Evolutionary conservation across 2,113 vertebrate species (phyloP), one percentile per base, ranked within the genome.

Genomic region (Leptobrachium ailaonicum): DNA sequence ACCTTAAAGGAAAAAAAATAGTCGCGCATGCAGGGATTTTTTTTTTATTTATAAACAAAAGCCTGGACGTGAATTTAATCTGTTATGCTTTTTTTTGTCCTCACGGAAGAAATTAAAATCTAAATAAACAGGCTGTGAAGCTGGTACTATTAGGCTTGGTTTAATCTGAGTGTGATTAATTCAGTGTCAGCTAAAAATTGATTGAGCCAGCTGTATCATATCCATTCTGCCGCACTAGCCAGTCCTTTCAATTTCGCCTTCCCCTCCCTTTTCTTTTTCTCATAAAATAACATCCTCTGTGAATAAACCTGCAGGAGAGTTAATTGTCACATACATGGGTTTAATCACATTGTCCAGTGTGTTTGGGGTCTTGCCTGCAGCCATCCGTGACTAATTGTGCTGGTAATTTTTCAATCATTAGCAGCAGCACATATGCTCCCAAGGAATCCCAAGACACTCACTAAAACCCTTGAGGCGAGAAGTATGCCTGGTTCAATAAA

Each of bases 241-340:
- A 83, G 62, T 82, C 84, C 86, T 81, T 84, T 86, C 84, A 56
- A 82, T 83, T 86, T 84, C 83, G 76, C 56, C 13, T 13, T 12
- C 56, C 78, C 72, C 71, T 71, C 66, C 67, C 87, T 75, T 84
- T 84, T 84, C 84, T 87, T 84, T 86, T 85, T 77, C 86, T 84
- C 88, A 87, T n/a, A 83, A 87, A 88, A 85, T 85, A 83, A 82
- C 73, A 85, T 89, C 91, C 87, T 87, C 3, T 85, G 88, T 86
- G 87, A 86, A 94, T 95, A 89, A 90, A 93, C 90, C 90, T 92
- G 93, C 92, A 88, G 88, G 90, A 92, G 88, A 92, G 95, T 95
- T 98, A 98, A 98, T 96, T 97, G 96, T 97, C 92, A 91, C 92
- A 95, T 95, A 98, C 96, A 97, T 75, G 93, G 93, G 83, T 97